Base-by-base conservation (phyloP, 2,797 vertebrate species). In the Lateolabrax maculatus region DNA sequence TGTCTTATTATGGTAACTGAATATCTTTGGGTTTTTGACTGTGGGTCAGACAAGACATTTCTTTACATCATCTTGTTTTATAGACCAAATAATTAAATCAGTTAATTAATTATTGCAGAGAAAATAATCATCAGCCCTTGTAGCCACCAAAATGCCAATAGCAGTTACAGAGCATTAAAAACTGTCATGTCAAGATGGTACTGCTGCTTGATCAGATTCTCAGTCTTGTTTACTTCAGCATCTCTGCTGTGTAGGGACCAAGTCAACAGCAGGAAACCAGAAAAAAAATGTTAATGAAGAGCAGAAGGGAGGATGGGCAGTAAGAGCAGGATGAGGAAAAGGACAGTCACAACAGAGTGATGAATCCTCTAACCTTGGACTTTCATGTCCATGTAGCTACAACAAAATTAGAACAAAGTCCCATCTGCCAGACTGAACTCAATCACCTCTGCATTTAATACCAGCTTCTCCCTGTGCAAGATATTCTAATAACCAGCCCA, bases 341-440 rank as follows among this genome's bases (percentile, higher is more conserved):
- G 56, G 77, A 79, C n/a, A 18, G 43, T 19, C 43, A 2, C 70
- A 9, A 0, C 57, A 64, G 25, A 12, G 43, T 5, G 72, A 75
- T 64, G 49, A 57, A 84, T 81, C 65, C 51, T 78, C 52, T 69
- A 31, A 84, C 88, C 89, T 90, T 86, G 87, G 66, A 79, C 68
- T 75, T 75, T 70, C 25, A 84, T 27, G 67, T 79, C 39, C 16
- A 44, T 34, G 3, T 10, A 48, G 66, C 43, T 43, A 21, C 10
- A 46, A 66, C 21, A 72, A 68, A 75, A 73, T 27, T 0, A 55
- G 36, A 48, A 3, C 34, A 9, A 21, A 39, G 55, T 25, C 39
- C 9, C 36, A 15, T 2, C 56, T 69, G 79, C 66, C 65, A 48
- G 44, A 56, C 56, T 77, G 70, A 85, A 87, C 74, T 52, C 48